A percentile compares a stretch with the other conserved stretches of the same genome.
Evolutionary conservation across 1,140 invertebrate species (phyloP).

Genomic region (Drosophila pandora): DNA sequence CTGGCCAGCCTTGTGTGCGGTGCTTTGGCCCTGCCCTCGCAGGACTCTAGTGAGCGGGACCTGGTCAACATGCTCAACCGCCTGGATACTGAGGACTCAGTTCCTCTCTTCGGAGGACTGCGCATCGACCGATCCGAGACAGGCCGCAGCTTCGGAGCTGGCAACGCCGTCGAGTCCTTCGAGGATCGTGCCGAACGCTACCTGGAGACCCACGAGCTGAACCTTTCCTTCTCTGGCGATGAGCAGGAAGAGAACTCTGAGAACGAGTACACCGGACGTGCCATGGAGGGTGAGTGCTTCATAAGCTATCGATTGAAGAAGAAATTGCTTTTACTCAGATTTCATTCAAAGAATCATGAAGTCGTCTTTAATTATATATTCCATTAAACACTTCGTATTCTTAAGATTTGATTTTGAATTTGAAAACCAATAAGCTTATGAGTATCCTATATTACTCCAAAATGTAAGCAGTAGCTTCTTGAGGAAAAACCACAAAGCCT

Average conservation of each 20-base stretch:
- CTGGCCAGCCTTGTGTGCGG: slow-evolving; percentile 78
- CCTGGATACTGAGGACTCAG: slow-evolving; percentile 80
- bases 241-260: slow-evolving; percentile 74
- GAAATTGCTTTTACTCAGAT: not conserved
- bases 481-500: not conserved
- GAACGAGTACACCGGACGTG: slow-evolving; percentile 73
- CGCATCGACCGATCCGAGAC: slow-evolving; percentile 70
- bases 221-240: slow-evolving; percentile 77
- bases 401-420: no score
- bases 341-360: not conserved
- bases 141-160: slow-evolving; percentile 64
- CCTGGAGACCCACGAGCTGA: slow-evolving; percentile 83
- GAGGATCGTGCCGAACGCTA: slow-evolving; percentile 84
- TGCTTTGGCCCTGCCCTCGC: slow-evolving; percentile 69
- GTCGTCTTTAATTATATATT: no score
- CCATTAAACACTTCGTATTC: no score
- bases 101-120: slow-evolving; percentile 83
- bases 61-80: slow-evolving; percentile 84
- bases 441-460: no score
- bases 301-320: not conserved
- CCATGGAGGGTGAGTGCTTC: slow-evolving; percentile 74
- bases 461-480: not conserved
- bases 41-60: slow-evolving; percentile 82
- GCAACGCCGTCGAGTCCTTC: slow-evolving; percentile 73
- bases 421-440: no score